These are phyloP conservation scores for Helostoma temminkii DNA, from an alignment of 2,797 vertebrate species.

Conservation along the genomic window DNA sequence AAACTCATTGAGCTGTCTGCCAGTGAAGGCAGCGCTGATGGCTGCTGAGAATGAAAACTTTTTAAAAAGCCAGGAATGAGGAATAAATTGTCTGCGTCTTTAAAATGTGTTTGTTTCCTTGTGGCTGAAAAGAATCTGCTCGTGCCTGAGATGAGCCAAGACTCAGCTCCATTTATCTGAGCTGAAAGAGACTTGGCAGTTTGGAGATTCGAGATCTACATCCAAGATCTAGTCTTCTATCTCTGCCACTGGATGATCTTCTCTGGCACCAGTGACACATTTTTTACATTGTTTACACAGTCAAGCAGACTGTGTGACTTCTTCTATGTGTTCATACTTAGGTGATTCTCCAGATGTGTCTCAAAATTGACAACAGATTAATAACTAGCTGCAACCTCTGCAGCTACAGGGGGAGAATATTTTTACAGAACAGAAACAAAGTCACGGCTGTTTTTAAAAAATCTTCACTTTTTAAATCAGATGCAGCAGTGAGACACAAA, in stretches of 20 bases:
- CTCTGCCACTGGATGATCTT: constrained; percentile 19
- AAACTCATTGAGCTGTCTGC: neutral
- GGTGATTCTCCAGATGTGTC: constrained; percentile 30
- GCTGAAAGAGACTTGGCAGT: constrained; percentile 17
- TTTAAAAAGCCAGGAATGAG: constrained; percentile 17
- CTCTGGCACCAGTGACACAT: neutral
- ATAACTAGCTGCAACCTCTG: constrained; percentile 12
- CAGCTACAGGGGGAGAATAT: neutral
- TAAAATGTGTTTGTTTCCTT: constrained; percentile 33
- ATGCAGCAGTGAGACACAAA: neutral
- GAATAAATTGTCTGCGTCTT: neutral
- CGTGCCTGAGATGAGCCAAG: constrained; percentile 6
- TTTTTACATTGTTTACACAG: constrained; percentile 2
- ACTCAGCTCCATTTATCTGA: constrained; percentile 26
- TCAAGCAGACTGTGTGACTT: neutral
- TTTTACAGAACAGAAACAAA: neutral
- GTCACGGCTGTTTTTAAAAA: constrained; percentile 15
- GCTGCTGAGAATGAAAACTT: constrained; percentile 27
- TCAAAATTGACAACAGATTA: constrained; percentile 25
- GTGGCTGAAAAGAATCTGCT: constrained; percentile 27
- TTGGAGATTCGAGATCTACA: neutral
- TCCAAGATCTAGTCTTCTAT: constrained; percentile 9
- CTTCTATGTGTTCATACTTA: neutral
- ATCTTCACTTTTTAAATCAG: constrained; percentile 19
- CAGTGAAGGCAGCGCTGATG: constrained; percentile 21